Base-by-base conservation (phyloP, 2,888 invertebrate species). In the Clusia tigrina region DNA sequence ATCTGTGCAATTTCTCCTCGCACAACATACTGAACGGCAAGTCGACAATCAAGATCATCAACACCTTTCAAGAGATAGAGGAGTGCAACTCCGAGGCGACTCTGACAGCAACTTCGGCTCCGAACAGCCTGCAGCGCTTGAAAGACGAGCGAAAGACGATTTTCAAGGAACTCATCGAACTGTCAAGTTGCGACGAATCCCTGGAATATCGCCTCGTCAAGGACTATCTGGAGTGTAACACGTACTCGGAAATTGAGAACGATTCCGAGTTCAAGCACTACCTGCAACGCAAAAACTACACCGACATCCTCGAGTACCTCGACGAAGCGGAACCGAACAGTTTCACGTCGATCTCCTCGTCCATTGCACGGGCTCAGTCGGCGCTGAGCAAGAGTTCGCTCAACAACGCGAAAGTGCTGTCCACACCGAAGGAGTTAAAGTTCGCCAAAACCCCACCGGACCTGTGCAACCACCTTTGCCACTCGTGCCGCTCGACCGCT, bases 171-270 rank as follows among this genome's bases (percentile, higher is more conserved):
- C 71, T 81, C 0, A 76, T 80, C n/a, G 80, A 82, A 26, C 69
- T 79, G 1, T 79, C 81, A 0, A 81, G 80, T 62, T 81, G 80
- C 59, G 80, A 83, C 69, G 83, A 82, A 64, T 81, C 81, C 0
- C 54, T 80, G n/a, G 83, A 83, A 62, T 81, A 80, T 69, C 78
- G 79, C 17, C 67, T 83, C 58, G 74, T 83, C 22, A 81, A 82
- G 63, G 81, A 83, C 58, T 83, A 83, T 60, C 71, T 83, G 32
- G 83, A 83, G 62, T 79, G 79, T n/a, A 82, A 82, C 69, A 81
- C 81, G 1, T 83, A 82, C 63, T 81, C 83, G 1, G 83, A 83
- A 38, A 83, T 83, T 54, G 80, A 81, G 54, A 82, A 82, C 64
- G 83, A 83, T 65, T 71, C 68, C 0, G 80, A 82, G 51, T 83